Percentiles rank a stretch among this genome's conserved stretches.
Evolutionary conservation across 2,888 invertebrate species (phyloP).

Genomic region (Polyploca ridens): DNA sequence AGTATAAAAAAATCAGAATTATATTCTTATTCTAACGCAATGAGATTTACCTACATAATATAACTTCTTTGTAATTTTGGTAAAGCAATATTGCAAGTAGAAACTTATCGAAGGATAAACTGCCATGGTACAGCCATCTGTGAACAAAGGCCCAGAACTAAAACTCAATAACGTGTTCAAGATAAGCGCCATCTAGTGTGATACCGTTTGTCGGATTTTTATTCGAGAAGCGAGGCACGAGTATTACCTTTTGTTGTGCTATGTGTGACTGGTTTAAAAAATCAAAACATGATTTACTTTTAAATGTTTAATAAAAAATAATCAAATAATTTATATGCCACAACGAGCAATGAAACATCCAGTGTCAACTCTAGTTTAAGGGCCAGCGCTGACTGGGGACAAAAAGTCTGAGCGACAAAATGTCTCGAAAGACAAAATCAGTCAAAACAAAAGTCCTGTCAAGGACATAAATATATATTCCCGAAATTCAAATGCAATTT

Average conservation of each 20-base stretch:
- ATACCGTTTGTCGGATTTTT: too few species aligned
- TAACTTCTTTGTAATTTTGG: not conserved
- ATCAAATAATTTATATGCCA: not conserved
- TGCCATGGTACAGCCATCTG: not conserved
- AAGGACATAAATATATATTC: too few species aligned
- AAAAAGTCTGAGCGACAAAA: too few species aligned
- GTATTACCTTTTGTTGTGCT: too few species aligned
- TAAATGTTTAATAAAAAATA: not conserved
- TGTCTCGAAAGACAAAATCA: too few species aligned
- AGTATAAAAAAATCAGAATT: too few species aligned
- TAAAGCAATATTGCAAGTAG: not conserved
- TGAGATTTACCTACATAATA: too few species aligned
- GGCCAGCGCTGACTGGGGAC: too few species aligned
- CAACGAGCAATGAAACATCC: constrained; percentile 20
- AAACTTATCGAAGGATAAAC: not conserved
- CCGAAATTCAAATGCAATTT: too few species aligned
- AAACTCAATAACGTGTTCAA: not conserved
- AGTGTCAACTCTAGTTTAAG: constrained; percentile 20
- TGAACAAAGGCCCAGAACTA: not conserved
- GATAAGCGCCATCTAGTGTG: not conserved
- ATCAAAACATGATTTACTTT: not conserved
- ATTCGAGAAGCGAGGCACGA: too few species aligned
- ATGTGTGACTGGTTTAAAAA: not conserved
- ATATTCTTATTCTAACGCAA: too few species aligned
- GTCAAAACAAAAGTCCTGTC: too few species aligned